A percentile compares a stretch with the other conserved stretches of the same genome.
Conservation (phyloP, 2,888 invertebrate genomes). For the Thera britannica region DNA sequence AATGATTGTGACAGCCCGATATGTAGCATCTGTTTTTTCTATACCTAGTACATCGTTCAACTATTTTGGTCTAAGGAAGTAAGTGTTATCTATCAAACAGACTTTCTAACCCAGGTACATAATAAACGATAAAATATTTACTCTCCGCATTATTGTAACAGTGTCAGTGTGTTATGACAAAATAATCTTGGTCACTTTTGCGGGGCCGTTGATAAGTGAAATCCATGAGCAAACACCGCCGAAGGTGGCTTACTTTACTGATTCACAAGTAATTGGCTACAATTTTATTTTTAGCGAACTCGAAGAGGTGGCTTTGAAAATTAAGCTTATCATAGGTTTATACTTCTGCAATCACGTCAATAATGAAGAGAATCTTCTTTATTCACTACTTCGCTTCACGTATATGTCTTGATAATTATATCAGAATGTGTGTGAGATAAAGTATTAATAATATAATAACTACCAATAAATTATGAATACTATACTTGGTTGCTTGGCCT, state of each 20-base stretch:
- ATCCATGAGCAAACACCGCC: conserved; percentile 22
- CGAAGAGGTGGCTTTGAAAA: too few species aligned
- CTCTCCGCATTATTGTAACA: conserved; percentile 18
- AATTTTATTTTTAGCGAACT: too few species aligned
- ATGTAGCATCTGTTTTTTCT: too few species aligned
- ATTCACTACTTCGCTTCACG: background rate
- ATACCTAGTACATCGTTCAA: background rate
- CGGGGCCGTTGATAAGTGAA: conserved; percentile 26
- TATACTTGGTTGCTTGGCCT: conserved; percentile 47
- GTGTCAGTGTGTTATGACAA: conserved; percentile 29
- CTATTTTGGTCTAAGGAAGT: conserved; percentile 1
- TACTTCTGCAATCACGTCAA: too few species aligned
- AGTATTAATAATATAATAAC: conserved; percentile 32
- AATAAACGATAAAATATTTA: conserved; percentile 18
- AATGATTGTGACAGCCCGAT: too few species aligned
- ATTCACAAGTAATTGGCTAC: background rate
- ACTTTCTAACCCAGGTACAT: conserved; percentile 13
- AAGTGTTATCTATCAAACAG: conserved; percentile 10
- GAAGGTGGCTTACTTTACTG: conserved; percentile 15
- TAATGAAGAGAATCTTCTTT: too few species aligned
- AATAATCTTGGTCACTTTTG: conserved; percentile 33
- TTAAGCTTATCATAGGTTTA: too few species aligned
- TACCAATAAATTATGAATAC: conserved; percentile 42
- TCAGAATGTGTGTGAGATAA: conserved; percentile 39
- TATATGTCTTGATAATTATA: background rate